These are phyloP conservation scores for Ramazzottius varieornatus DNA, from an alignment of 2,888 invertebrate genomes.

Conservation along the genomic window DNA sequence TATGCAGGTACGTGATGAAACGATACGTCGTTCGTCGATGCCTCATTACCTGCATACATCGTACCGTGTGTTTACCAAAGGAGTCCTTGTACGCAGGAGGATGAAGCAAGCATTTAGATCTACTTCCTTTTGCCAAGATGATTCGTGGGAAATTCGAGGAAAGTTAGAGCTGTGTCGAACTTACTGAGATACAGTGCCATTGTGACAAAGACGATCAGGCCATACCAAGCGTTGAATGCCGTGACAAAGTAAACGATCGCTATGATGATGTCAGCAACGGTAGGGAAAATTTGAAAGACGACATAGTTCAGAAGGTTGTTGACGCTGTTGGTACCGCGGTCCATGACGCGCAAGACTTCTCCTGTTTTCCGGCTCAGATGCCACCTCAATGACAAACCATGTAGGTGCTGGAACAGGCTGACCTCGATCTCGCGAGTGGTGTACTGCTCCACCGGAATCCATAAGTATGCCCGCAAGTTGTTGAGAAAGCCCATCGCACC, in stretches of 20 bases:
- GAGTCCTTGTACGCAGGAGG: too few relatives aligned
- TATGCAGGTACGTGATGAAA: too few relatives aligned
- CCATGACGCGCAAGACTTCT: constrained; percentile 82
- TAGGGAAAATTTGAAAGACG: constrained; percentile 71
- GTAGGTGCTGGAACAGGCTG: constrained; percentile 6
- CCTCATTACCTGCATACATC: too few relatives aligned
- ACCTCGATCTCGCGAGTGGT: constrained; percentile 56
- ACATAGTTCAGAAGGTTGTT: constrained; percentile 69
- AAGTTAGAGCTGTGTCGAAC: too few relatives aligned
- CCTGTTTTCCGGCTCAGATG: constrained; percentile 82
- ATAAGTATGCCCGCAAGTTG: constrained; percentile 63
- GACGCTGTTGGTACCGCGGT: constrained; percentile 82
- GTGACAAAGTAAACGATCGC: constrained; percentile 66
- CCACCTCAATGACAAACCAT: constrained; percentile 61
- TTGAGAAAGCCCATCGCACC: constrained; percentile 75
- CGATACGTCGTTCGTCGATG: too few relatives aligned
- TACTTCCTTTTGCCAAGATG: too few relatives aligned
- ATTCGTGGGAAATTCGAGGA: too few relatives aligned
- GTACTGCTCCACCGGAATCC: constrained; percentile 85
- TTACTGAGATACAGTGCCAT: constrained; percentile 76
- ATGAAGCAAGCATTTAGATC: too few relatives aligned
- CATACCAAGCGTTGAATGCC: constrained; percentile 75
- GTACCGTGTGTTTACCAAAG: too few relatives aligned
- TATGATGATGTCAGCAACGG: constrained; percentile 64
- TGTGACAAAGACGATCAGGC: constrained; percentile 68